Evolutionary conservation across 1,140 invertebrate genomes (phyloP).

Genomic region (Goniozus legneri): DNA sequence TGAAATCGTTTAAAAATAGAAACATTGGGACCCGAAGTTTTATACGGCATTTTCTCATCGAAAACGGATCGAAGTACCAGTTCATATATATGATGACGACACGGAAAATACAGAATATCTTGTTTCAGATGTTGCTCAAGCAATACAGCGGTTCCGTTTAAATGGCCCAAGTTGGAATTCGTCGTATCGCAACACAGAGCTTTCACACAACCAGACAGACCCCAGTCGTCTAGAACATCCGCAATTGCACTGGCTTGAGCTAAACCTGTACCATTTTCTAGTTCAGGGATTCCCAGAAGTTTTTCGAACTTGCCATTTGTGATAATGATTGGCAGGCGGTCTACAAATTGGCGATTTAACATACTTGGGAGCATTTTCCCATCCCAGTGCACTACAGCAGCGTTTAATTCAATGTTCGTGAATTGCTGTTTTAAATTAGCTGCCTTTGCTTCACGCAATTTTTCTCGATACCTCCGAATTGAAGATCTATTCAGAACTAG

Average conservation of each 20-base stretch:
- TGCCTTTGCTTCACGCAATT: conserved; percentile 15
- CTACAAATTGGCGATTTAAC: conserved; percentile 10
- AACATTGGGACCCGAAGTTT: not conserved
- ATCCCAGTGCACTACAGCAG: conserved; percentile 26
- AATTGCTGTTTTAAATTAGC: conserved; percentile 22
- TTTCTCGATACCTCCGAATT: conserved; percentile 14
- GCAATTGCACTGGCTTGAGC: not conserved
- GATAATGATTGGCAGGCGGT: conserved; percentile 13
- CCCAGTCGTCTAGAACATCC: not conserved
- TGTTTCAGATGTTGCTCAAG: conserved; percentile 3
- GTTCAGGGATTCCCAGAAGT: not conserved
- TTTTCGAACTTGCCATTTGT: not conserved
- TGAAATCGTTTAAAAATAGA: not conserved
- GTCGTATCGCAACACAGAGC: not conserved
- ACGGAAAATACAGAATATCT: conserved; percentile 1
- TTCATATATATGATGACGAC: not conserved
- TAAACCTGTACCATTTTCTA: not conserved
- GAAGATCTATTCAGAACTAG: conserved; percentile 21
- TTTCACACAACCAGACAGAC: not conserved
- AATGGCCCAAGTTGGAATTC: not conserved
- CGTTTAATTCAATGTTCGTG: conserved; percentile 8
- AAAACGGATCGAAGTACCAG: not conserved
- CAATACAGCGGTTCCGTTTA: not conserved
- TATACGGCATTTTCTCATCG: not conserved
- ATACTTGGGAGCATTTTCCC: conserved; percentile 18